Conservation (phyloP, 2,113 vertebrate species). For the Aldabrachelys gigantea region DNA sequence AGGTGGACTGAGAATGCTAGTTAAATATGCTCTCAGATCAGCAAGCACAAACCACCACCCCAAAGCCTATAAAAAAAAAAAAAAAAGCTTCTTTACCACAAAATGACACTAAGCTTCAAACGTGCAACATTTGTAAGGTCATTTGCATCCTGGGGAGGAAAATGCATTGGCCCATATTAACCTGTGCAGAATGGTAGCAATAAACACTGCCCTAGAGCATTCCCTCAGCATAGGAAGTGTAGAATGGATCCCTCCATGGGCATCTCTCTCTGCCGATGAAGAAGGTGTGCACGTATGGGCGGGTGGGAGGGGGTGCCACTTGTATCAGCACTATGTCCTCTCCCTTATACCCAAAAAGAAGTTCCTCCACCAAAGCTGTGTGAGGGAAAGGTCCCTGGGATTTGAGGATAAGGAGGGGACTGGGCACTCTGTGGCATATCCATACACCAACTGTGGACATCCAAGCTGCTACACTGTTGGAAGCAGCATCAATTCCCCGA, state of each 20-base stretch:
- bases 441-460: not conserved
- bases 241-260: not conserved
- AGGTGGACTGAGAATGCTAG: not conserved
- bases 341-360: not conserved
- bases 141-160: constrained; percentile 4
- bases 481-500: not conserved
- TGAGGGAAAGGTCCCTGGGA: not conserved
- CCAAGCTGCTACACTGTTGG: not conserved
- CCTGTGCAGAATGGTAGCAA: not conserved
- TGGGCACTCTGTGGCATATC: not conserved
- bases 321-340: not conserved
- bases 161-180: not conserved
- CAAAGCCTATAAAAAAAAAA: not conserved
- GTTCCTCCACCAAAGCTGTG: not conserved
- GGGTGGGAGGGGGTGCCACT: not conserved
- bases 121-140: constrained; percentile 22
- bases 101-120: constrained; percentile 15
- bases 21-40: not conserved
- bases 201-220: constrained; percentile 20
- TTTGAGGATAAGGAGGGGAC: not conserved
- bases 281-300: not conserved
- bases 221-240: constrained; percentile 12
- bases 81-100: not conserved
- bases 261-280: not conserved
- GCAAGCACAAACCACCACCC: not conserved